These are phyloP conservation scores for Spheniscus humboldti DNA, from an alignment of 2,797 vertebrate species.

Conservation along the genomic window DNA sequence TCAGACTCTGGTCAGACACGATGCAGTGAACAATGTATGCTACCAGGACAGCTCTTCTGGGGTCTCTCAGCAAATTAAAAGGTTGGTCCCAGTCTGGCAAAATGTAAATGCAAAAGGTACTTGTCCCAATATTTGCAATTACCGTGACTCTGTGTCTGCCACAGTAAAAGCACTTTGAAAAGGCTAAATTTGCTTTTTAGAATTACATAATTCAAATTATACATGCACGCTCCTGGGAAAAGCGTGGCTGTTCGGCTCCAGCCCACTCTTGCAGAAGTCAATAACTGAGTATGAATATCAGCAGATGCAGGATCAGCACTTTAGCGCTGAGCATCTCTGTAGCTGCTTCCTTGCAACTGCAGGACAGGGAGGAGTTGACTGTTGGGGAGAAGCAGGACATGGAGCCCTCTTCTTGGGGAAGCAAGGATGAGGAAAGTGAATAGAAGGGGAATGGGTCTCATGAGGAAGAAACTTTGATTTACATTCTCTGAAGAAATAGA, in stretches of 20 bases:
- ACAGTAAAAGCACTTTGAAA: not conserved
- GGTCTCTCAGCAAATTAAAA: not conserved
- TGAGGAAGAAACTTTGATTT: not conserved
- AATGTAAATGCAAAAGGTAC: not conserved
- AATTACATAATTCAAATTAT: not conserved
- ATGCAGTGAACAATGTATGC: not conserved
- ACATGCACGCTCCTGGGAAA: not conserved
- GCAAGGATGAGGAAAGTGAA: not conserved
- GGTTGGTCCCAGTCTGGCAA: not conserved
- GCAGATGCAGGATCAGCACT: not conserved
- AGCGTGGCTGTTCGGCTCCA: not conserved
- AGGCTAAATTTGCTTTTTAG: not conserved
- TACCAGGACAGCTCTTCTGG: not conserved
- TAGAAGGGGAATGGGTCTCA: not conserved
- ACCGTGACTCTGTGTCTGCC: not conserved
- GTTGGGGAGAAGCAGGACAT: not conserved
- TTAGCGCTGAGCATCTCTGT: not conserved
- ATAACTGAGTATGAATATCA: accelerated
- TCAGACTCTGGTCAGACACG: not conserved
- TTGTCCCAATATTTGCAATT: not conserved
- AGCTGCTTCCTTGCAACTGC: not conserved
- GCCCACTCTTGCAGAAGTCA: not conserved
- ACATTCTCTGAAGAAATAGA: not conserved
- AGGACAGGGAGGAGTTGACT: not conserved
- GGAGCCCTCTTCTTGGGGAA: not conserved